Evolutionary conservation across 2,888 invertebrate species (phyloP).

Genomic region (Seira musarum): DNA sequence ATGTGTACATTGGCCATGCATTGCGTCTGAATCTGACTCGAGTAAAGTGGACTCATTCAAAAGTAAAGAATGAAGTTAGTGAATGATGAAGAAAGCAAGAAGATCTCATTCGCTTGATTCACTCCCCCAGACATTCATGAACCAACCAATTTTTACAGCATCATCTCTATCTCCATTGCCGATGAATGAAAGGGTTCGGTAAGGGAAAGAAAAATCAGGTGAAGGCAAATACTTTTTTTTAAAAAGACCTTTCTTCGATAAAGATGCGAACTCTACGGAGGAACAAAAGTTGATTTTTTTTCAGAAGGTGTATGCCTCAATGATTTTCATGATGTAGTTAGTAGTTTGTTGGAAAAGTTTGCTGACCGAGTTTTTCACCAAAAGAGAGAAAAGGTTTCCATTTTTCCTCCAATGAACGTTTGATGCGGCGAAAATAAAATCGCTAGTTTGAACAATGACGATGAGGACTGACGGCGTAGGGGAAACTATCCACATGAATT

Average conservation of each 20-base stretch:
- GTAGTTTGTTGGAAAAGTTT: conserved; percentile 49
- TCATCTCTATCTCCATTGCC: too few relatives aligned
- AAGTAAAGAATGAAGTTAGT: conserved; percentile 1
- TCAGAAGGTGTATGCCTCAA: conserved; percentile 40
- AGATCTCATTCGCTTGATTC: conserved; percentile 7
- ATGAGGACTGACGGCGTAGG: too few relatives aligned
- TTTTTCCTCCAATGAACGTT: not conserved
- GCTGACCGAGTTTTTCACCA: conserved; percentile 50
- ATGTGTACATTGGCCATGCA: not conserved
- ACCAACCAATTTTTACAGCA: conserved; percentile 34
- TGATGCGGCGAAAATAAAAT: too few relatives aligned
- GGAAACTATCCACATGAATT: too few relatives aligned
- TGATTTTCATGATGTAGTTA: conserved; percentile 60
- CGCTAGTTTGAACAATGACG: too few relatives aligned
- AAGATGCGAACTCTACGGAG: conserved; percentile 1
- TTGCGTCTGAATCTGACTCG: not conserved
- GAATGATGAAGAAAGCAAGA: not conserved
- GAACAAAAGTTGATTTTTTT: conserved; percentile 50
- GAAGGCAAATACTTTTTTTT: conserved; percentile 27
- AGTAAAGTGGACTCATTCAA: conserved; percentile 5
- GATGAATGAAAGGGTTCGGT: not conserved
- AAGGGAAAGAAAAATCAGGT: conserved; percentile 28
- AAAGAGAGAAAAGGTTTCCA: not conserved
- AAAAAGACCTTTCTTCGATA: conserved; percentile 27
- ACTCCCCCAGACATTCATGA: not conserved